Evolutionary conservation across 2,888 invertebrate species (phyloP).

Genomic region (Dusona sp.): DNA sequence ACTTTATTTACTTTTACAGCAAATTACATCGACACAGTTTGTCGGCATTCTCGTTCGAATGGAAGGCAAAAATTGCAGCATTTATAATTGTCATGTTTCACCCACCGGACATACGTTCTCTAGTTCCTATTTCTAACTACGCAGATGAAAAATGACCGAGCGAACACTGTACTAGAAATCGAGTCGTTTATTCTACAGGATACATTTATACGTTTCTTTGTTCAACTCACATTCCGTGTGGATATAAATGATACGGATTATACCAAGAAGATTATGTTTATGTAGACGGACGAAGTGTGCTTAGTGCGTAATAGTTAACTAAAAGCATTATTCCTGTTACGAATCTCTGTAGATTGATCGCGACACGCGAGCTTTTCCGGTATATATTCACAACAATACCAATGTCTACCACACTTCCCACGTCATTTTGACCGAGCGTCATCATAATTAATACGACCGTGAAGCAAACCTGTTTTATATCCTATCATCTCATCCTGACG

Average conservation of each 20-base stretch:
- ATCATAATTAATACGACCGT: slow-evolving; percentile 29
- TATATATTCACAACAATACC: not conserved
- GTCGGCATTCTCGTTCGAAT: not conserved
- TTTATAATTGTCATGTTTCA: slow-evolving; percentile 2
- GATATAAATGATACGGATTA: not conserved
- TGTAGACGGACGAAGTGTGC: not conserved
- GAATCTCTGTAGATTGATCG: slow-evolving; percentile 4
- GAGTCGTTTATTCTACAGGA: not conserved
- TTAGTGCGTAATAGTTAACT: not conserved
- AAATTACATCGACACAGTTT: not conserved
- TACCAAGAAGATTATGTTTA: not conserved
- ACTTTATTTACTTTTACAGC: not conserved
- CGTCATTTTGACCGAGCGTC: not conserved
- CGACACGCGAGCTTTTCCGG: slow-evolving; percentile 13
- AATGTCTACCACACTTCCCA: not conserved
- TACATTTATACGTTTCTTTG: not conserved
- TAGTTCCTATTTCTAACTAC: not conserved
- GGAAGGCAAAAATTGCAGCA: not conserved
- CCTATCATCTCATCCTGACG: not conserved
- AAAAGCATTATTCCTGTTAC: not conserved
- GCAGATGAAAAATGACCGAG: slow-evolving; percentile 10
- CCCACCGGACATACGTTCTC: not conserved
- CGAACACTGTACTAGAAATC: not conserved
- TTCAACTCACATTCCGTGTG: not conserved
- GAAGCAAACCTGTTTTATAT: slow-evolving; percentile 7